Conservation (phyloP, 2,888 invertebrate species). For the Himalopsyche kuldschensis region DNA sequence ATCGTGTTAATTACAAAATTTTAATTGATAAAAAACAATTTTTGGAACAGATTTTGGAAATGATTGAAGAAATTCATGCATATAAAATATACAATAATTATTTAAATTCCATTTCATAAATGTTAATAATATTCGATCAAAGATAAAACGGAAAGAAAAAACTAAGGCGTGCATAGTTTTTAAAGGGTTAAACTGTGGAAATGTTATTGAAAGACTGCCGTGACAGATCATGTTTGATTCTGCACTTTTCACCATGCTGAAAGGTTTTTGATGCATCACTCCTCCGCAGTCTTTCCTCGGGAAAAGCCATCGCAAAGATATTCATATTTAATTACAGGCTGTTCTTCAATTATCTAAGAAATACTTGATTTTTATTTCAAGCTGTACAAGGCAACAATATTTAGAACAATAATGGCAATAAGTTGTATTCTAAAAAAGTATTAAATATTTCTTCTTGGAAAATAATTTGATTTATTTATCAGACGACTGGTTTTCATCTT, state of each 20-base stretch:
- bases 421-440: too few species aligned
- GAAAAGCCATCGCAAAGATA: background rate
- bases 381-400: too few species aligned
- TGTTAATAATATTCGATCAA: background rate
- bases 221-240: constrained; percentile 29
- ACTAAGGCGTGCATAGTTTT: background rate
- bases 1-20: too few species aligned
- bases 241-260: constrained; percentile 20
- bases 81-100: too few species aligned
- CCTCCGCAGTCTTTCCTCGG: background rate
- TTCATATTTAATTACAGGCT: background rate
- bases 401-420: too few species aligned
- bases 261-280: constrained; percentile 37
- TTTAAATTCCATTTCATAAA: background rate
- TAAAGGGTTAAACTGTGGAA: background rate
- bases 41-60: too few species aligned
- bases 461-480: too few species aligned
- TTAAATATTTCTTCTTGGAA: too few species aligned
- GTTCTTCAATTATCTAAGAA: background rate
- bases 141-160: background rate
- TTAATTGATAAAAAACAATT: too few species aligned
- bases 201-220: background rate
- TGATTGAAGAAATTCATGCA: too few species aligned
- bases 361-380: too few species aligned
- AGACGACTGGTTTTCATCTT: too few species aligned